These are phyloP conservation scores for Cyclina sinensis DNA, from an alignment of 1,140 invertebrate genomes.

Conservation along the genomic window DNA sequence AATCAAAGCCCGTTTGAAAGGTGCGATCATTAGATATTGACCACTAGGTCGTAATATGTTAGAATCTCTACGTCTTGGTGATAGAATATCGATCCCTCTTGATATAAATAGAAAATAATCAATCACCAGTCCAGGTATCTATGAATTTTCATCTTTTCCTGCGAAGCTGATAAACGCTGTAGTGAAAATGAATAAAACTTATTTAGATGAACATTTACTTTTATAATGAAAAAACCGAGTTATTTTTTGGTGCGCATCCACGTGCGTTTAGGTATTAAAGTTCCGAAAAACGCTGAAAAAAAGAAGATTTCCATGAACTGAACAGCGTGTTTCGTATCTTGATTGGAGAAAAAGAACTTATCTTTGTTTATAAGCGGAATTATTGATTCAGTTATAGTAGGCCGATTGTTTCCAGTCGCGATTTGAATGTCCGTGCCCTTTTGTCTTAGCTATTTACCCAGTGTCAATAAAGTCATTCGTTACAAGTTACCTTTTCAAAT, in stretches of 20 bases:
- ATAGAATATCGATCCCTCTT: neutral
- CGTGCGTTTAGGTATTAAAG: neutral
- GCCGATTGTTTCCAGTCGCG: constrained; percentile 47
- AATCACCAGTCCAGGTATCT: neutral
- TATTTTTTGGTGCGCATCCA: neutral
- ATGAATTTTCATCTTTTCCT: neutral
- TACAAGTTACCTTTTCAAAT: constrained; percentile 57
- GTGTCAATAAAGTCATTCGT: constrained; percentile 61
- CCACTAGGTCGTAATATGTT: neutral
- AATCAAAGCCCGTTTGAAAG: no score
- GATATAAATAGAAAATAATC: constrained; percentile 22
- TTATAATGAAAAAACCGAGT: neutral
- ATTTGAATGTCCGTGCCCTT: constrained; percentile 32
- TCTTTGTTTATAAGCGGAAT: neutral
- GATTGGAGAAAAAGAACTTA: neutral
- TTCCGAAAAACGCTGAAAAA: neutral
- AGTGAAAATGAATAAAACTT: neutral
- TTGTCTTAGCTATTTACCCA: constrained; percentile 57
- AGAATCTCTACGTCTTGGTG: neutral
- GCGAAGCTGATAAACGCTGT: neutral
- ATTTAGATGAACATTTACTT: neutral
- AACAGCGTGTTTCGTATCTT: neutral
- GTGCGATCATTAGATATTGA: neutral
- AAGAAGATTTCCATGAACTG: neutral
- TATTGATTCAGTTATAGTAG: constrained; percentile 1